Evolutionary conservation across 2,888 invertebrate species (phyloP), one percentile per base, ranked within the genome.

Genomic region (Chromoteleia sp.): DNA sequence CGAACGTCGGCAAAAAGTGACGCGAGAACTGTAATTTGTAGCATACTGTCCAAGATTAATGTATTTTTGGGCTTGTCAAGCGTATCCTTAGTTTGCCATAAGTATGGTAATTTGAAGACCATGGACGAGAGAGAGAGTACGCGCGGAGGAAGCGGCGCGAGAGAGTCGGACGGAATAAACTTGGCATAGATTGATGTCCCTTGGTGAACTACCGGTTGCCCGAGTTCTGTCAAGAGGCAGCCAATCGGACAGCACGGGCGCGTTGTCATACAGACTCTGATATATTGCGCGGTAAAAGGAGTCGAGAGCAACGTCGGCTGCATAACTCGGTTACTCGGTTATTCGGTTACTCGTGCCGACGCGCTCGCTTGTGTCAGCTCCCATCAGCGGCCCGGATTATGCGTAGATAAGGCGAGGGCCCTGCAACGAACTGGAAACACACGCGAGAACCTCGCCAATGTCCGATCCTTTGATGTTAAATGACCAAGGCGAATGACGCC

Each of bases 111-210:
- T 76, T 76, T 76, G 65, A 75, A 58, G 56, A 65, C 45, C 5
- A 74, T 33, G 17, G 45, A 0, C 25, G 61, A 61, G 14, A 52
- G 41, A 52, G 41, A 17, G 52, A 48, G 41, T 29, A 30, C 12
- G 15, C 15, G 4, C n/a, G 39, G 15, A 30, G 41, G 36, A 45
- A 63, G 39, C 14, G 4, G 45, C 30, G 54, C 30, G 54, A 54
- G 68, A 52, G 41, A 65, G 68, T 59, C 36, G 56, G 59, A 59
- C 19, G 29, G 70, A 67, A 67, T 58, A 50, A 71, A 67, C 73
- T 54, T 76, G 81, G 71, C 81, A 54, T 81, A 67, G 81, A 81
- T 81, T 81, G 76, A 81, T 81, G 76, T 75, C 48, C 61, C 52
- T 73, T 50, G 54, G 67, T 67, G 81, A 76, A 73, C 58, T 76